Evolutionary conservation across 2,113 vertebrate genomes (phyloP).

Genomic region (Capreolus pygargus): DNA sequence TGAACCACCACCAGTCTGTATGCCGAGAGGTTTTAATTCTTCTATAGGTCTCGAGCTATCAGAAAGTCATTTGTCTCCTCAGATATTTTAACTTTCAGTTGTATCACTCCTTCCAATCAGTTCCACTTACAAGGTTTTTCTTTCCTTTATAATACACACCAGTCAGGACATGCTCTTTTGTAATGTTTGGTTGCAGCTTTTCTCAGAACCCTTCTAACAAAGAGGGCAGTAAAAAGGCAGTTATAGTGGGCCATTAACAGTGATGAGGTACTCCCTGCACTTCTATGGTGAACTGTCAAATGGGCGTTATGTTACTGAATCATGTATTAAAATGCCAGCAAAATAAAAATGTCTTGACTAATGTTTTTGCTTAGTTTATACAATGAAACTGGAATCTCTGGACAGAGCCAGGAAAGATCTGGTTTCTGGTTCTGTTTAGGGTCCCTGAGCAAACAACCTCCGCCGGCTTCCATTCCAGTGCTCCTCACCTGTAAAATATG

Average conservation of each 20-base stretch:
- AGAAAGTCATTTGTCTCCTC: conserved; percentile 70
- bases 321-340: conserved; percentile 28
- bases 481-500: neutral
- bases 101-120: conserved; percentile 17
- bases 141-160: neutral
- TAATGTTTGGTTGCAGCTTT: neutral
- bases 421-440: conserved; percentile 12
- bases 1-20: conserved; percentile 60
- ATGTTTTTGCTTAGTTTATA: conserved; percentile 10
- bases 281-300: neutral
- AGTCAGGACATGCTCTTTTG: neutral
- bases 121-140: conserved; percentile 14
- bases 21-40: conserved; percentile 69
- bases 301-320: neutral
- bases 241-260: conserved; percentile 1
- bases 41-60: conserved; percentile 27
- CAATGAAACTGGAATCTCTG: neutral
- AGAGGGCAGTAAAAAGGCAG: conserved; percentile 8
- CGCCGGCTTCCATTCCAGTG: neutral
- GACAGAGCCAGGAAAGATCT: neutral
- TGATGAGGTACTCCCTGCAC: neutral
- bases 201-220: conserved; percentile 22
- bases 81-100: conserved; percentile 19
- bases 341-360: conserved; percentile 19
- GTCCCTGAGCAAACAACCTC: neutral